Evolutionary conservation across 2,797 vertebrate genomes (phyloP).

Genomic region (Columba guinea): DNA sequence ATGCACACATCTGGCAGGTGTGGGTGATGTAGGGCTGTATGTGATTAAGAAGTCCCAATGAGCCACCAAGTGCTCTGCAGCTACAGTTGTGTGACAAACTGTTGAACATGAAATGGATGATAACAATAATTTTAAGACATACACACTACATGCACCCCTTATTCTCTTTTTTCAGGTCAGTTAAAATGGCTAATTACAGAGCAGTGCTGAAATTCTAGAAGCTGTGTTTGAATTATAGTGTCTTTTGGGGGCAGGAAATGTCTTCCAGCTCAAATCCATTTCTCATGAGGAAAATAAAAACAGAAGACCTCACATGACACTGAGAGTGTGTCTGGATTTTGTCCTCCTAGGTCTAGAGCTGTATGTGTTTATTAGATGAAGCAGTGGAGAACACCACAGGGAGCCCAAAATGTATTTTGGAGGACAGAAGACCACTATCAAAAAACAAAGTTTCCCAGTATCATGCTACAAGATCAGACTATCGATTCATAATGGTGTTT

Average conservation of each 20-base stretch:
- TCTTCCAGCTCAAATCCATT: slow-evolving; percentile 2
- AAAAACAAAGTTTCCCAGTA: background rate
- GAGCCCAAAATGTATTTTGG: background rate
- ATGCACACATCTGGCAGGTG: background rate
- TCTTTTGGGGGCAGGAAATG: slow-evolving; percentile 36
- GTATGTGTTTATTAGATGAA: slow-evolving; percentile 25
- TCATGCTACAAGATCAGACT: background rate
- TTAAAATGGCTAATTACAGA: slow-evolving; percentile 5
- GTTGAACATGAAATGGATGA: background rate
- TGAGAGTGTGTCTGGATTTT: background rate
- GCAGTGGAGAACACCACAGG: background rate
- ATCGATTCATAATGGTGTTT: fast-evolving
- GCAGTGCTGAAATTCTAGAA: slow-evolving; percentile 51
- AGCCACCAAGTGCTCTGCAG: background rate
- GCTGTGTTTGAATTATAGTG: slow-evolving; percentile 2
- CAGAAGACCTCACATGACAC: background rate
- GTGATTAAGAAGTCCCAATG: background rate
- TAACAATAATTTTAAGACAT: background rate
- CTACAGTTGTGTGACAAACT: background rate
- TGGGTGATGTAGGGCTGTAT: background rate
- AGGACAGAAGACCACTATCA: background rate
- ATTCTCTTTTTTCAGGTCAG: background rate
- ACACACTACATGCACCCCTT: fast-evolving
- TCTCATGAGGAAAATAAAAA: slow-evolving; percentile 59
- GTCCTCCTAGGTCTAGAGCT: background rate